These are phyloP conservation scores for Luidia sarsii DNA, from an alignment of 53 echinoderm and acorn worm genomes.

Conservation along the genomic window DNA sequence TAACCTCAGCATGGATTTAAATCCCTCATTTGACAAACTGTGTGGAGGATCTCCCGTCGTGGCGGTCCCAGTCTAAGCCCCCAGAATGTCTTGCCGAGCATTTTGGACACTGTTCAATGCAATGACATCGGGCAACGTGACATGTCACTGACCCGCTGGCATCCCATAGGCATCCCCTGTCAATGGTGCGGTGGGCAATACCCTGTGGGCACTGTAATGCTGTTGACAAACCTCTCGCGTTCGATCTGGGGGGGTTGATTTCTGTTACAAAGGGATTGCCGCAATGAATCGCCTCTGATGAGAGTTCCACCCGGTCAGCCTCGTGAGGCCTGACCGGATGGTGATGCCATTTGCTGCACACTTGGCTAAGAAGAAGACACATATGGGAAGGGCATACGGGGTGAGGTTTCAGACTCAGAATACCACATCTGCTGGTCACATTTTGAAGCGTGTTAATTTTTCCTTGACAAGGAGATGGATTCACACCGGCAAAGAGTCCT, in stretches of 20 bases:
- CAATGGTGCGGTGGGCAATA: neutral
- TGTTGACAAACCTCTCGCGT: too few relatives aligned
- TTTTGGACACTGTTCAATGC: neutral
- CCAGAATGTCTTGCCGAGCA: too few relatives aligned
- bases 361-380: too few relatives aligned
- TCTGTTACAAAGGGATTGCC: constrained; percentile 3
- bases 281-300: constrained; percentile 36
- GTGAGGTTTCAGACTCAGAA: too few relatives aligned
- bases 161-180: neutral
- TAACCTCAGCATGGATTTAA: neutral
- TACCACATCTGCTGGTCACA: too few relatives aligned
- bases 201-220: constrained; percentile 8
- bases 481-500: too few relatives aligned
- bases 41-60: too few relatives aligned
- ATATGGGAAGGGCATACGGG: too few relatives aligned
- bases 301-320: constrained; percentile 23
- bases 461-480: too few relatives aligned
- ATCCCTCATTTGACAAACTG: constrained; percentile 17
- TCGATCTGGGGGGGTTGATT: too few relatives aligned
- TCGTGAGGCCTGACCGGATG: neutral
- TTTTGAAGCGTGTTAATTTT: too few relatives aligned
- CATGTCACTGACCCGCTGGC: neutral
- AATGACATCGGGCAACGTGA: neutral
- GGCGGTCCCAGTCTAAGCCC: too few relatives aligned
- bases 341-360: neutral